Evolutionary conservation across 2,113 vertebrate genomes (phyloP).

Genomic region (Alces alces): DNA sequence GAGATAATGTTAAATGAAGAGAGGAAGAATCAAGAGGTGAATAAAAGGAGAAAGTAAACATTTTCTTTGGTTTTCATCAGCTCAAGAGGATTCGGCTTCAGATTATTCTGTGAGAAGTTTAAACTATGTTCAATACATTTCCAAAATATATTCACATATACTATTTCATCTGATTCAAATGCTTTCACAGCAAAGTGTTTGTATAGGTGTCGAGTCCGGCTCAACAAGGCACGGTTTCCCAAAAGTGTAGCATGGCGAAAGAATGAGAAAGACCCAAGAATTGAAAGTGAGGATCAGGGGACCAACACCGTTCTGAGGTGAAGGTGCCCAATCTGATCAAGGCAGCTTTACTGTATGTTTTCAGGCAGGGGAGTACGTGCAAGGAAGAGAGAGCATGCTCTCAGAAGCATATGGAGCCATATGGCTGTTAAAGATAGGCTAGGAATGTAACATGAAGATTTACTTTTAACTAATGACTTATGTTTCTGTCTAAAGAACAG

Average conservation of each 20-base stretch:
- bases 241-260: accelerated
- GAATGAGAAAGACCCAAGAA: neutral
- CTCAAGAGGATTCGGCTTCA: neutral
- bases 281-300: neutral
- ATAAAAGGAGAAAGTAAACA: neutral
- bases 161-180: neutral
- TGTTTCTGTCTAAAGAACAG: neutral
- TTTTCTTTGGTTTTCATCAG: neutral
- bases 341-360: neutral
- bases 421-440: neutral
- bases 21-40: neutral
- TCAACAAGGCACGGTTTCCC: neutral
- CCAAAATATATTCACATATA: neutral
- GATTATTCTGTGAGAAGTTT: neutral
- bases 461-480: neutral
- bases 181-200: neutral
- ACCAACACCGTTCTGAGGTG: neutral
- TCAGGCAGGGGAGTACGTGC: neutral
- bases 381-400: neutral
- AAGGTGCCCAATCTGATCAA: neutral
- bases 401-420: neutral
- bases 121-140: neutral
- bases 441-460: neutral
- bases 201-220: neutral
- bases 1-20: neutral